phyloP scores from a whole-genome alignment of 2,113 vertebrate species.

The Heterotilapia buettikoferi region DNA sequence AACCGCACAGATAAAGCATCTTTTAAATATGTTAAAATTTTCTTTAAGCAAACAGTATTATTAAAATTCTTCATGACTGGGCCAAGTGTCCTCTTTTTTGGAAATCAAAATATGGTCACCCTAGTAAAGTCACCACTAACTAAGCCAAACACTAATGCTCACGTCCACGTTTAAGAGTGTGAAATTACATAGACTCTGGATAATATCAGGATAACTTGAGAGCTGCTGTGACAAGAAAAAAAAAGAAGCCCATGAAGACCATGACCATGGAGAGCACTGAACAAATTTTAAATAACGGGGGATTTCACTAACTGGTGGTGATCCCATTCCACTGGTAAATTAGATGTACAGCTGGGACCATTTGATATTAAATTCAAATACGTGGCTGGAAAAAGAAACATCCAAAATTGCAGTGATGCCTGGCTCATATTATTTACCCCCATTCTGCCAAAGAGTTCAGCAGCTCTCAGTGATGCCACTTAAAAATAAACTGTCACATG shows the following conservation, averaged over 20 bases:
- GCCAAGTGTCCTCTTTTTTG: background rate
- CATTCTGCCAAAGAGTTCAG: constrained; percentile 36
- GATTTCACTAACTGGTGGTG: background rate
- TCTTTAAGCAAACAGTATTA: background rate
- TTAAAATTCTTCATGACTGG: background rate
- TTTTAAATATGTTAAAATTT: background rate
- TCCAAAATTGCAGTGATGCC: background rate
- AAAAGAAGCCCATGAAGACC: background rate
- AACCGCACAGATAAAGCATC: background rate
- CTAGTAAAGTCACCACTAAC: background rate
- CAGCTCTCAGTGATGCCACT: constrained; percentile 15
- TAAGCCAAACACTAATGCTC: background rate
- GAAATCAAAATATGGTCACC: background rate
- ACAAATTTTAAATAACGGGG: background rate
- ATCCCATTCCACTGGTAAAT: background rate
- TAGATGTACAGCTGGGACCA: background rate
- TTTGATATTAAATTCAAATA: background rate
- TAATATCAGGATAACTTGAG: background rate
- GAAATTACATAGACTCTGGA: constrained; percentile 24
- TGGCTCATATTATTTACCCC: constrained; percentile 14
- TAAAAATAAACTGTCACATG: constrained; percentile 53
- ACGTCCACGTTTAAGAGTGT: background rate
- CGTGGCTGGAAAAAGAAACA: background rate
- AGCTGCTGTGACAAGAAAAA: background rate
- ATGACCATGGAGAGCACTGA: background rate